Base-by-base conservation (phyloP, 2,797 vertebrate genomes). In the Dallia pectoralis region DNA sequence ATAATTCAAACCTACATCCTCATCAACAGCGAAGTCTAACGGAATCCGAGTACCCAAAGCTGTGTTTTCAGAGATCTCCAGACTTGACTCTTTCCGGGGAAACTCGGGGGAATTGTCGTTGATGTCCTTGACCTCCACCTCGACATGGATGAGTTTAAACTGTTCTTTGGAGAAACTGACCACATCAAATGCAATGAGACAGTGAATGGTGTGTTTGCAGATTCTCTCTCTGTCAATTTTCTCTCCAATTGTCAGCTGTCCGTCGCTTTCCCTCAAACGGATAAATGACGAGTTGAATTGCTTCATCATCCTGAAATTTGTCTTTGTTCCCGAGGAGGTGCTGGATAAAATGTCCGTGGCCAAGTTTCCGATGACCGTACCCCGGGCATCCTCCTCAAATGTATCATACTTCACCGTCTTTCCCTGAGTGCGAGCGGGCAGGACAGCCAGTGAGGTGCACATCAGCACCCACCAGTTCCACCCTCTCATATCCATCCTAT, bases 91-190 rank as follows among this genome's bases (percentile, higher is more conserved):
- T 76, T 93, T 89, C 4, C 91, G 91, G 72, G 95, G 94, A 72
- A 98, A 99, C 86, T 89, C 94, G 0, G 96, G 97, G 25, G 95
- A 92, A 67, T 98, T 95, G 91, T 99, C 96, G 49, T 99, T 98
- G 77, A 98, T 94, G 92, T 98, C 96, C 70, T 94, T 96, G 93
- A 99, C 95, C 93, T 98, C 96, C 89, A 99, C 94, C 90, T 98
- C 97, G 79, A 99, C 95, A 84, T 98, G 97, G 72, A 99, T 91
- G 81, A 98, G 93, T 78, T 95, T 95, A 88, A 96, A 97, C 73
- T 95, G 95, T 89, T 96, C 95, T 73, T 93, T 93, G 30, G 94
- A 95, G 87, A 97, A 95, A 83, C 96, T 96, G 88, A 99, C 95
- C 89, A 98, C 96, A 78, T 98, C 97, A 86, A 98, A 96, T 48